These are phyloP conservation scores for Gnathonemus longibarbis DNA, from an alignment of 2,113 vertebrate genomes.

Conservation along the genomic window DNA sequence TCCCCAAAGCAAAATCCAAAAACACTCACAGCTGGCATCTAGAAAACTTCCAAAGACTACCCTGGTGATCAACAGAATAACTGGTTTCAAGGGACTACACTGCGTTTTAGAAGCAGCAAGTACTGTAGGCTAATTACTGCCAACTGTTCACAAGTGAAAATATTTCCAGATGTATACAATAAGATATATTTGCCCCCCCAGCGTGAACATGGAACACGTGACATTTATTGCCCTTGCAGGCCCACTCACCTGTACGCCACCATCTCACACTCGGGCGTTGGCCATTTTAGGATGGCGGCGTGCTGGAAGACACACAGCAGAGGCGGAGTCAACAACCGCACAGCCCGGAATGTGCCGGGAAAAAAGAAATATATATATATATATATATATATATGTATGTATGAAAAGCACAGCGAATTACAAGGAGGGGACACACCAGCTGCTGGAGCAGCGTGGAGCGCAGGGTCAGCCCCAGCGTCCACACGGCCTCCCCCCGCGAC, in stretches of 20 bases:
- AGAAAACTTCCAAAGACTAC: not conserved
- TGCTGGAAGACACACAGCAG: constrained; percentile 62
- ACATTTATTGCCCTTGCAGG: not conserved
- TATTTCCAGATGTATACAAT: not conserved
- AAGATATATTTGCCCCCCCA: not conserved
- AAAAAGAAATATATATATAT: not conserved
- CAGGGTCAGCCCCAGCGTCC: constrained; percentile 75
- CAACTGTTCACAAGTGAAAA: not conserved
- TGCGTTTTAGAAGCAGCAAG: not conserved
- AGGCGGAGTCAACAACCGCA: not conserved
- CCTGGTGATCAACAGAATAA: not conserved
- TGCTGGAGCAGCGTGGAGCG: constrained; percentile 81
- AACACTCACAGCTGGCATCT: not conserved
- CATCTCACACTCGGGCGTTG: constrained; percentile 95
- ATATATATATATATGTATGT: no score
- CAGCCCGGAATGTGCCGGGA: not conserved
- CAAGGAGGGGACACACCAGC: constrained; percentile 63
- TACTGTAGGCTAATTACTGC: not conserved
- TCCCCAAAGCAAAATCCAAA: not conserved
- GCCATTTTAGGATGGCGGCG: constrained; percentile 91
- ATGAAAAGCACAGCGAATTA: not conserved
- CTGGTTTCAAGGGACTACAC: not conserved
- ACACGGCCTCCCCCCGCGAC: constrained; percentile 86
- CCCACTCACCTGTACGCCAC: constrained; percentile 88
- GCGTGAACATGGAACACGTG: not conserved